Percentiles rank a stretch among this genome's conserved stretches.
These are phyloP conservation scores for Orussus abietinus DNA, from an alignment of 1,140 invertebrate species.

Conservation along the genomic window DNA sequence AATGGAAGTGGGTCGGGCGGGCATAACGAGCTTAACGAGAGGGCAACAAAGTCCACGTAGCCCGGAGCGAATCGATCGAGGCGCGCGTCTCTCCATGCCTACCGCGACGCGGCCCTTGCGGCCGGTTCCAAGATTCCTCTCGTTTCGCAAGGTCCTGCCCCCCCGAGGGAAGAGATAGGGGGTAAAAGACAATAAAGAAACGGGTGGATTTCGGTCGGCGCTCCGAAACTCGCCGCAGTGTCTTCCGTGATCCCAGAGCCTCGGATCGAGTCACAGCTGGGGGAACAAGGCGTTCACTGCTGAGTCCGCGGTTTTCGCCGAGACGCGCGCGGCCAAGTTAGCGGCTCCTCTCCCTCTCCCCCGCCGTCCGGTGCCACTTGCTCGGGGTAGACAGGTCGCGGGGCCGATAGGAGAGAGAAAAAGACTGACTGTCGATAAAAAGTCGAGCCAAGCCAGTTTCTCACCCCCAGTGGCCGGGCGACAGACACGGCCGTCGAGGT, in stretches of 20 bases:
- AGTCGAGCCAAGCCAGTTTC: slow-evolving; percentile 53
- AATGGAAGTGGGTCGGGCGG: too few relatives aligned
- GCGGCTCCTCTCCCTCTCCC: slow-evolving; percentile 1
- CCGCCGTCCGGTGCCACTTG: background rate
- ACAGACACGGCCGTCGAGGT: slow-evolving; percentile 20
- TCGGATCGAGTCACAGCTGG: slow-evolving; percentile 36
- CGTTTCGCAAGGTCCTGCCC: too few relatives aligned
- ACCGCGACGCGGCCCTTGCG: background rate
- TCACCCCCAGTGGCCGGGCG: slow-evolving; percentile 52
- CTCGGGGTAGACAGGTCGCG: too few relatives aligned
- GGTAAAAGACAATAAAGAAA: background rate
- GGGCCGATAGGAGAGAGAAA: slow-evolving; percentile 56
- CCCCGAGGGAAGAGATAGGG: slow-evolving; percentile 1
- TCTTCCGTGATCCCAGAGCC: slow-evolving; percentile 50
- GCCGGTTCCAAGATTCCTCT: background rate
- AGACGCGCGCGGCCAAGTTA: background rate
- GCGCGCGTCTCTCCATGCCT: too few relatives aligned
- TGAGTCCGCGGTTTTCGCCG: slow-evolving; percentile 31
- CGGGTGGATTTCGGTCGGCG: too few relatives aligned
- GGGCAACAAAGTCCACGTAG: too few relatives aligned
- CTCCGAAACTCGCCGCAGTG: slow-evolving; percentile 49
- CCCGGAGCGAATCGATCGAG: too few relatives aligned
- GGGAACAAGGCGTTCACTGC: slow-evolving; percentile 52
- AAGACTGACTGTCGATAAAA: slow-evolving; percentile 52
- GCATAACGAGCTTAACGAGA: too few relatives aligned